These are phyloP conservation scores for Drosophila watanabei DNA, from an alignment of 1,140 invertebrate species.

Conservation along the genomic window DNA sequence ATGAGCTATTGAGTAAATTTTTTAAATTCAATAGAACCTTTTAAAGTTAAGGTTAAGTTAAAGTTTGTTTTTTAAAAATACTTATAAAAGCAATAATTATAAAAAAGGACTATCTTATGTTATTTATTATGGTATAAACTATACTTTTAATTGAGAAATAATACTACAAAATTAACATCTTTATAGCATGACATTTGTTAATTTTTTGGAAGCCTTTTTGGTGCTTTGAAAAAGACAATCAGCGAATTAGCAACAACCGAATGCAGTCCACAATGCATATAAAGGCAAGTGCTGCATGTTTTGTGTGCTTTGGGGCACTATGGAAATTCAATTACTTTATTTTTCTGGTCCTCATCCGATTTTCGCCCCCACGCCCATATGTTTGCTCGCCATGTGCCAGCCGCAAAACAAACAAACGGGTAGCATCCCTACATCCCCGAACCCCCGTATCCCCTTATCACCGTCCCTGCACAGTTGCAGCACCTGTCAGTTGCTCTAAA, in stretches of 20 bases:
- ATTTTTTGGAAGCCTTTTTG: neutral
- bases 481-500: conserved; percentile 72
- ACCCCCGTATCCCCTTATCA: neutral
- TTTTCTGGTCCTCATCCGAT: conserved; percentile 39
- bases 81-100: no score
- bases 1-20: no score
- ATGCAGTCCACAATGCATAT: conserved; percentile 14
- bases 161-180: neutral
- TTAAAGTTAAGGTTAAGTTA: no score
- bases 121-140: no score
- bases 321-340: conserved; percentile 82
- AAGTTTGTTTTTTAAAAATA: no score
- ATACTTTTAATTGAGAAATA: neutral
- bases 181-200: neutral
- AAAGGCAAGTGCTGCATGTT: conserved; percentile 25
- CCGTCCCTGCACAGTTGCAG: conserved; percentile 3
- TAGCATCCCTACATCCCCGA: neutral
- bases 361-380: conserved; percentile 29
- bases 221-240: conserved; percentile 21
- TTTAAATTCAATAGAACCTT: no score
- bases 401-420: conserved; percentile 59
- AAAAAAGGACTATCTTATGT: no score
- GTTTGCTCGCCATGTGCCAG: conserved; percentile 55
- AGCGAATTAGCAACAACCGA: conserved; percentile 31
- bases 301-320: conserved; percentile 38